A percentile compares a stretch with the other conserved stretches of the same genome.
Conservation (phyloP, 2,888 invertebrate genomes). For the Xestia rhomboidea region DNA sequence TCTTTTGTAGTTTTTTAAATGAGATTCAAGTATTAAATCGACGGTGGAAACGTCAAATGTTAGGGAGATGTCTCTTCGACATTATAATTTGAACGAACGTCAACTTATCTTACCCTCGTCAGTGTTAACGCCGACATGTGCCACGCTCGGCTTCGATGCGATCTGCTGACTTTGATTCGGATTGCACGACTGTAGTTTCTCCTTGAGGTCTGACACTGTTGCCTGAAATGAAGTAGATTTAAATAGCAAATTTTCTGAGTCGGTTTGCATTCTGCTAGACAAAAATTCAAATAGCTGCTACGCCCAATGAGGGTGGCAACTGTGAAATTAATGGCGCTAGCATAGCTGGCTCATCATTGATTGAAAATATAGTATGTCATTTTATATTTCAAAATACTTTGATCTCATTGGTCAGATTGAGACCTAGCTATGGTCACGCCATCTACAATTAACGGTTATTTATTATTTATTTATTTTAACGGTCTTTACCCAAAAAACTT, state of each 20-base stretch:
- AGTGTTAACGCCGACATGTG: constrained; percentile 82
- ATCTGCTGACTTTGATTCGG: constrained; percentile 62
- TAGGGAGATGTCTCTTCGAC: no score
- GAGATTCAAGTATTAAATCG: background rate
- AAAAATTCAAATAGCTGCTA: background rate
- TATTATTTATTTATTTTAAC: no score
- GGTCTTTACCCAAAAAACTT: background rate
- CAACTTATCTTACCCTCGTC: constrained; percentile 80
- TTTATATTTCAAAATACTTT: no score
- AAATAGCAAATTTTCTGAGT: background rate
- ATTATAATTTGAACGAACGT: no score
- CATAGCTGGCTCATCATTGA: no score
- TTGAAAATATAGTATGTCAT: no score
- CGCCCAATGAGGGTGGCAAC: background rate
- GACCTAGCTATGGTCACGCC: background rate
- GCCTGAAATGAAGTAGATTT: constrained; percentile 66
- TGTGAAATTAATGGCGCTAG: background rate
- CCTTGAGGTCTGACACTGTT: constrained; percentile 74
- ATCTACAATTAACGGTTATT: background rate
- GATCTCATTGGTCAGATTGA: background rate
- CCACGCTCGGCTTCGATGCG: constrained; percentile 66
- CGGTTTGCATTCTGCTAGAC: background rate
- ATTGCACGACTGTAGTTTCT: constrained; percentile 68
- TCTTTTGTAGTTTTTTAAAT: background rate
- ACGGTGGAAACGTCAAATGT: background rate